Conservation (phyloP, 1,140 invertebrate genomes). For the Caenorhabditis briggsae region DNA sequence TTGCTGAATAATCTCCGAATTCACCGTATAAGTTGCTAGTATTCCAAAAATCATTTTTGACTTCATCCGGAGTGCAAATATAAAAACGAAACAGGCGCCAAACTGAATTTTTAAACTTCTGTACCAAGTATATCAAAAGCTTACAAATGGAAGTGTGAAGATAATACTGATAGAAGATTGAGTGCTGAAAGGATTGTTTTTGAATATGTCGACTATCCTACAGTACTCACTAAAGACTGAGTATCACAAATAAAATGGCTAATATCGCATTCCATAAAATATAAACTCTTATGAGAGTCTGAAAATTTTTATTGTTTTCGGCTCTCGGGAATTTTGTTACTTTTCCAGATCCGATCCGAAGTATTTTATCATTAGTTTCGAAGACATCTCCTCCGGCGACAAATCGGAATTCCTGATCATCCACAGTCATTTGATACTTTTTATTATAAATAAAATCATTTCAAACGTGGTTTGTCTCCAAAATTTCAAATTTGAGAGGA, state of each 20-base stretch:
- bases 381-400: neutral
- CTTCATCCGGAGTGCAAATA: constrained; percentile 17
- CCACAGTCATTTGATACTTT: neutral
- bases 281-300: neutral
- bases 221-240: neutral
- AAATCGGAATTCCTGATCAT: neutral
- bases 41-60: constrained; percentile 23
- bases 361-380: neutral
- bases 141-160: constrained; percentile 11
- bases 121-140: neutral
- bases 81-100: neutral
- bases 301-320: neutral
- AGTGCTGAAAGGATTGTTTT: neutral
- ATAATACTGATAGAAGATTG: constrained; percentile 5
- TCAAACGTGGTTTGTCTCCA: neutral
- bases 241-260: constrained; percentile 2
- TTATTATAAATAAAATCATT: neutral
- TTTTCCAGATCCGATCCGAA: neutral
- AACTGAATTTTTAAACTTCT: neutral
- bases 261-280: constrained; percentile 34
- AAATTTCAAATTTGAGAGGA: too few species aligned
- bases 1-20: neutral
- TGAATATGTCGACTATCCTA: neutral
- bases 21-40: constrained; percentile 8
- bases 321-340: neutral